Base-by-base conservation (phyloP, 1,140 invertebrate genomes). In the Hormaphis cornu region DNA sequence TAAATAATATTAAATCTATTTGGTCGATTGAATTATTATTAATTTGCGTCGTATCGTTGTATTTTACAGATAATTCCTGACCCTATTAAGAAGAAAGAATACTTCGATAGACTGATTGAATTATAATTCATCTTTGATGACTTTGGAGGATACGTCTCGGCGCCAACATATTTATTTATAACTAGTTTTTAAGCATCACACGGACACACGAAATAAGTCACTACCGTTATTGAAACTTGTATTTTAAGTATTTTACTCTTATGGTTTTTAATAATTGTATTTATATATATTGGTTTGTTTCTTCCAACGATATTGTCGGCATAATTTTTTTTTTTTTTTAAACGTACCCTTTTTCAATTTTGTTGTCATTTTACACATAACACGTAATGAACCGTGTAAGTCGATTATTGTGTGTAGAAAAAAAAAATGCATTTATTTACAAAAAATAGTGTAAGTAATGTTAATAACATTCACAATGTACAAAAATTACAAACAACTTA, bases 51-150 rank as follows among this genome's bases (percentile, higher is more conserved):
- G 10, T 37, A n/a, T n/a, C n/a, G n/a, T 16, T 66, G n/a, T 40
- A 75, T 78, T 72, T 84, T 85, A 70, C 81, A 89, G 81, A 88
- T 88, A 70, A 87, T 87, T 72, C 87, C 87, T 28, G 86, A 87
- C 79, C 86, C 86, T 56, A 80, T 83, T 72, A 86, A 87, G 74
- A 88, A 88, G 76, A 75, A 75, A 58, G 70, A 73, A 52, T 75
- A 74, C 48, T 75, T 75, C 56, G 37, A 73, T 26, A 75, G 73
- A 48, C 61, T 46, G 63, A 72, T 53, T 14, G 61, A 66, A 66
- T 20, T 66, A 16, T 66, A 66, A 66, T 30, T 7, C 3, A 40
- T 24, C 8, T 0, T 22, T 26, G 12, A 14, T n/a, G n/a, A n/a
- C n/a, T n/a, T n/a, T n/a, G n/a, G n/a, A n/a, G n/a, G 12, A 56